Base-by-base conservation (phyloP, 2,888 invertebrate genomes). In the Tuta absoluta region DNA sequence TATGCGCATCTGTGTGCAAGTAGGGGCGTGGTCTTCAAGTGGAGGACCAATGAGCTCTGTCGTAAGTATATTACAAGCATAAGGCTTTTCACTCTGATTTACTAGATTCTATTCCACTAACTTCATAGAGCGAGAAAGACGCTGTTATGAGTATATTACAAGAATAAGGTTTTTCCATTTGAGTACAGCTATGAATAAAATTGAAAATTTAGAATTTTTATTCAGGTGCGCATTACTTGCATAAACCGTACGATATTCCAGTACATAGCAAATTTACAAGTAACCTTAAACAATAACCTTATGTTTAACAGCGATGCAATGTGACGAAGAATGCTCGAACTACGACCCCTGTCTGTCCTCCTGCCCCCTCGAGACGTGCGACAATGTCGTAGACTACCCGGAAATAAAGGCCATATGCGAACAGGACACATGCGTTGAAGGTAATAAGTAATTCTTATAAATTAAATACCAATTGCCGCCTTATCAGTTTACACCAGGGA, bases 321-420 rank as follows among this genome's bases (percentile, higher is more conserved):
- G 98, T 75, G 96, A 97, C 79, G 95, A 95, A 72, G 93, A 93
- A 56, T 97, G 97, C 72, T 94, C 96, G 0, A 93, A 93, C 63
- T 98, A 98, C 87, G 95, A 94, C 67, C 93, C 96, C 0, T 98
- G 98, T 77, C 92, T 98, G 17, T 93, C 96, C 0, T 93, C 97
- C 2, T 98, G 98, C 73, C 97, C 97, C 0, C 89, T 93, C 12
- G 95, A 95, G 81, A 97, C 97, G 0, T 98, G 98, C 77, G 96
- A 97, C 72, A 97, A 96, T 78, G 93, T 94, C 10, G 81, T 94
- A 10, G 93, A 94, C 67, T 94, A 95, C 75, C 90, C 88, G 5
- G 93, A 94, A 41, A 81, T 94, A 10, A 93, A 93, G 57, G 90
- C 93, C 63, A 88, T 93, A 71, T 97, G 97, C 76, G 92, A 93